A percentile compares a stretch with the other conserved stretches of the same genome.
Conservation (phyloP, 2,888 invertebrate genomes). For the Lydus trimaculatus region DNA sequence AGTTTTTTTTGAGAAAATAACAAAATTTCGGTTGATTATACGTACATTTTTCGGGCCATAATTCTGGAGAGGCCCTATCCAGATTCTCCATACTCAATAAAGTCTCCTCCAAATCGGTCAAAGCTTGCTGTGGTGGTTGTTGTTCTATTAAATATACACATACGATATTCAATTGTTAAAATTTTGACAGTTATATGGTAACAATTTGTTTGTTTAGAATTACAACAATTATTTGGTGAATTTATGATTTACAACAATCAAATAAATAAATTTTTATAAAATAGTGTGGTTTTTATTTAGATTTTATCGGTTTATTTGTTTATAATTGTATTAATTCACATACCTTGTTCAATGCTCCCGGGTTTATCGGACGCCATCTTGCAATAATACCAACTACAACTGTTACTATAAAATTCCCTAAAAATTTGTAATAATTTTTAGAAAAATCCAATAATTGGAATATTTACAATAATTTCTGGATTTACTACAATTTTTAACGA, state of each 20-base stretch:
- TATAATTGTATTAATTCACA: neutral
- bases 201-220: neutral
- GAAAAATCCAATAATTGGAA: no score
- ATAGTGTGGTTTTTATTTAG: neutral
- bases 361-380: conserved; percentile 75
- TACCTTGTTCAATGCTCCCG: conserved; percentile 70
- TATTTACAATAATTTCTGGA: no score
- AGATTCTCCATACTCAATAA: conserved; percentile 89
- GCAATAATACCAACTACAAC: conserved; percentile 51
- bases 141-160: no score
- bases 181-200: conserved; percentile 14
- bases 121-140: conserved; percentile 45
- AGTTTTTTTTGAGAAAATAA: neutral
- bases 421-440: conserved; percentile 20
- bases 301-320: neutral
- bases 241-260: neutral
- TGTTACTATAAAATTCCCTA: conserved; percentile 32
- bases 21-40: conserved; percentile 33
- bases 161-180: conserved; percentile 25
- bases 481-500: neutral
- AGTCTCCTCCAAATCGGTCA: conserved; percentile 69
- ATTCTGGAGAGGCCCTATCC: conserved; percentile 92
- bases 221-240: neutral
- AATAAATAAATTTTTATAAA: neutral
- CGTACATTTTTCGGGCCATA: conserved; percentile 97